Percentiles rank a stretch among this genome's conserved stretches.
Conservation (phyloP, 2,888 invertebrate species). For the Acleris emargana region DNA sequence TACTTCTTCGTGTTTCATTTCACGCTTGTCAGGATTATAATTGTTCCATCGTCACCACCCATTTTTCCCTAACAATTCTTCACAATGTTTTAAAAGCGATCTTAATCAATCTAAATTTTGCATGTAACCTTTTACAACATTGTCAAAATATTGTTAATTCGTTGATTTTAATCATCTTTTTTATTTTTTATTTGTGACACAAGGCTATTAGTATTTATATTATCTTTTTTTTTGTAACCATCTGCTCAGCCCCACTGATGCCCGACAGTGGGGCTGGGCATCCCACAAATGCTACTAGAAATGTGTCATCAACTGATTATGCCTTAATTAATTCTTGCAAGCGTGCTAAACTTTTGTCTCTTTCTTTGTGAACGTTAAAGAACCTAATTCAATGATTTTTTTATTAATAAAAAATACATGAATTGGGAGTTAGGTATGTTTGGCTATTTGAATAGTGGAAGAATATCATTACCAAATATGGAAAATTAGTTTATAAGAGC, state of each 20-base stretch:
- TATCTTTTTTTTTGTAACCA: constrained; percentile 34
- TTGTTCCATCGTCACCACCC: constrained; percentile 37
- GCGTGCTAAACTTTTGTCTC: constrained; percentile 14
- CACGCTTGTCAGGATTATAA: constrained; percentile 29
- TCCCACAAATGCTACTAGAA: constrained; percentile 40
- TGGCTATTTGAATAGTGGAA: constrained; percentile 32
- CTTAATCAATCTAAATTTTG: constrained; percentile 44
- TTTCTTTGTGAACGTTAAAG: constrained; percentile 45
- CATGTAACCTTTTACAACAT: constrained; percentile 62
- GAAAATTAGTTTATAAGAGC: no score
- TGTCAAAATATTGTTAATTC: constrained; percentile 52
- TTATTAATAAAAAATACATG: constrained; percentile 69
- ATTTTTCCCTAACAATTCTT: constrained; percentile 48
- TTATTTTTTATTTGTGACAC: constrained; percentile 44
- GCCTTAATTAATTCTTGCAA: constrained; percentile 20
- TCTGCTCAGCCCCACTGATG: constrained; percentile 53
- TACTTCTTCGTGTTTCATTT: constrained; percentile 29
- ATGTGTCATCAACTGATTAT: constrained; percentile 46
- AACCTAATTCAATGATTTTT: constrained; percentile 74
- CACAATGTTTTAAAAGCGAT: constrained; percentile 64
- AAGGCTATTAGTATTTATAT: constrained; percentile 44
- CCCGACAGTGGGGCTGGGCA: constrained; percentile 62
- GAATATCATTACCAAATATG: constrained; percentile 19
- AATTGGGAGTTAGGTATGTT: constrained; percentile 60
- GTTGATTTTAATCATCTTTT: constrained; percentile 24